Evolutionary conservation across 2,797 vertebrate genomes (phyloP), one percentile per base, ranked within the genome.

Genomic region (Pipistrellus nathusii): DNA sequence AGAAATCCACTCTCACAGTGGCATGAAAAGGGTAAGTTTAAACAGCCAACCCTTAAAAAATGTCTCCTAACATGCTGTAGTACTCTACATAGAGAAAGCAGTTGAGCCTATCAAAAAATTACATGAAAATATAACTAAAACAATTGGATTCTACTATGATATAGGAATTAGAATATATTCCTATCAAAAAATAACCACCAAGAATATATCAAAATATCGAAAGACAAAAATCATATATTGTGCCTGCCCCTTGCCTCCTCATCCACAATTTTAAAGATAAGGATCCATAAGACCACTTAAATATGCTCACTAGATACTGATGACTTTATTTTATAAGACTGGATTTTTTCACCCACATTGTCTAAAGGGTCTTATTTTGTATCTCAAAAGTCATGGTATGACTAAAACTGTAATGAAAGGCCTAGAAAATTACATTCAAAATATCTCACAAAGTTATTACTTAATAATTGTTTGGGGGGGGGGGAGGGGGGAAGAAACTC

Each of bases 101-200:
- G 3, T 41, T 84, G 68, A 92, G 17, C n/a, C 72, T 35, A 88
- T 51, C 17, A 78, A 83, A 89, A 87, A 59, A 11, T 80, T 92
- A 72, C 11, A 64, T 30, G 12, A 85, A 94, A 90, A 73, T 69
- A 83, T 32, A 85, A 91, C 87, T 68, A 75, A 92, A 76, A 95
- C 51, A 75, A 77, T 41, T 18, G 71, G 53, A 76, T 59, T 88
- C 46, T 68, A 25, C 51, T 75, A 38, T 27, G 84, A 76, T 53
- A 55, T 0, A 57, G 15, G 81, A 59, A 69, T 57, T 66, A 64
- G n/a, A 59, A 71, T 53, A 93, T 77, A 86, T 64, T 91, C 41
- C 53, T 84, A 84, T 84, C 3, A 48, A 71, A 82, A 90, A 95
- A 84, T 41, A 91, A 76, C 27, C 32, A 80, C 32, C 17, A 41